Conservation (phyloP, 53 echinoderm and acorn worm genomes). For the Patiria pectinifera region DNA sequence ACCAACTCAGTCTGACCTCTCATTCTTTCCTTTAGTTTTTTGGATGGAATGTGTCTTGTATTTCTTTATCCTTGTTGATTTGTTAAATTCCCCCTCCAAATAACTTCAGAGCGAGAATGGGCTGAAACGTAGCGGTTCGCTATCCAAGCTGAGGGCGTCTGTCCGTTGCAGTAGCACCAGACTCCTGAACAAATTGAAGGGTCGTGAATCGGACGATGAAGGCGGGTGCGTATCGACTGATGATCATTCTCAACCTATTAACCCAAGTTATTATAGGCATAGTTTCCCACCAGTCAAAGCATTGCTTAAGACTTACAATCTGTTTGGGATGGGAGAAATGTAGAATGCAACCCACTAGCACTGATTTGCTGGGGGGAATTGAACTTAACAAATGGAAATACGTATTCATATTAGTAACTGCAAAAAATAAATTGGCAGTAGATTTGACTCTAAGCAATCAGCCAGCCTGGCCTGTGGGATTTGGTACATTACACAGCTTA, state of each 20-base stretch:
- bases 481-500: background rate
- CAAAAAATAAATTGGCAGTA: background rate
- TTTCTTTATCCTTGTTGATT: slow-evolving; percentile 66
- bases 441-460: background rate
- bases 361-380: background rate
- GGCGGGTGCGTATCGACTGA: slow-evolving; percentile 93
- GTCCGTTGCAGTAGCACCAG: slow-evolving; percentile 96
- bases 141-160: slow-evolving; percentile 98
- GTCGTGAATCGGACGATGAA: slow-evolving; percentile 93
- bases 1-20: slow-evolving; percentile 4
- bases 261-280: slow-evolving; percentile 64
- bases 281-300: slow-evolving; percentile 64
- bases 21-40: slow-evolving; percentile 33
- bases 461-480: background rate
- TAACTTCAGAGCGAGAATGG: slow-evolving; percentile 98
- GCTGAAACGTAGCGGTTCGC: slow-evolving; percentile 97
- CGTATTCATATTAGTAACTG: background rate
- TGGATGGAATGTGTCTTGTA: slow-evolving; percentile 50
- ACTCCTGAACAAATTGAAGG: slow-evolving; percentile 99
- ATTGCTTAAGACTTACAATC: slow-evolving; percentile 52
- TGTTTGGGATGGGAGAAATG: slow-evolving; percentile 47
- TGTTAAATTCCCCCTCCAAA: slow-evolving; percentile 64
- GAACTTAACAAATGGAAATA: background rate
- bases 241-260: slow-evolving; percentile 50
- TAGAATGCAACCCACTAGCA: background rate